phyloP scores from a whole-genome alignment of 2,888 invertebrate species.

The Agapostemon virescens region DNA sequence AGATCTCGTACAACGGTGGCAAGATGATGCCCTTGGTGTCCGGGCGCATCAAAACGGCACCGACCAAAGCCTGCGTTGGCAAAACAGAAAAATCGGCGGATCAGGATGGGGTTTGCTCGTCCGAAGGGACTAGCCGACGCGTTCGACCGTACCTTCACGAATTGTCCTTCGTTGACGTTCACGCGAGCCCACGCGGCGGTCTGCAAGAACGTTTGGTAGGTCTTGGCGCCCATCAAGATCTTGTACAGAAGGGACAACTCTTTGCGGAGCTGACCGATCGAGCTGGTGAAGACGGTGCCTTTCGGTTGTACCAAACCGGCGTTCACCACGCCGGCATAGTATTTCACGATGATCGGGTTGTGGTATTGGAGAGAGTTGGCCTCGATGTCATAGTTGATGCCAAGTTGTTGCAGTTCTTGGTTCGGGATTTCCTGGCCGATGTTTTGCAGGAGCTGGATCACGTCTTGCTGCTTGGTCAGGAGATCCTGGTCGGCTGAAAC shows the following conservation, averaged over 20 bases:
- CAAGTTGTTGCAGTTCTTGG: slow-evolving; percentile 82
- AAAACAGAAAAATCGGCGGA: slow-evolving; percentile 53
- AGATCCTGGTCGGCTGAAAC: slow-evolving; percentile 82
- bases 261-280: slow-evolving; percentile 83
- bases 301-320: slow-evolving; percentile 83
- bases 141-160: slow-evolving; percentile 81
- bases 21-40: slow-evolving; percentile 85
- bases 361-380: slow-evolving; percentile 83
- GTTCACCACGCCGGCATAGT: slow-evolving; percentile 82
- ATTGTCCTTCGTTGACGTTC: slow-evolving; percentile 86
- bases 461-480: slow-evolving; percentile 82
- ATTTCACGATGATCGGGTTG: slow-evolving; percentile 81
- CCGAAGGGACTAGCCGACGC: no score
- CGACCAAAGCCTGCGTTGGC: slow-evolving; percentile 83
- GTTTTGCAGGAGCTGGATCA: slow-evolving; percentile 80
- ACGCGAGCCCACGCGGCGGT: slow-evolving; percentile 87
- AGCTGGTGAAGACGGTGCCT: slow-evolving; percentile 84
- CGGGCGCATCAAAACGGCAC: slow-evolving; percentile 84
- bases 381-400: slow-evolving; percentile 83
- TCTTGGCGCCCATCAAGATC: slow-evolving; percentile 86
- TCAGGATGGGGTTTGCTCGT: no score
- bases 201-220: slow-evolving; percentile 86
- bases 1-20: slow-evolving; percentile 87
- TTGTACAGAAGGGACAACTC: slow-evolving; percentile 86
- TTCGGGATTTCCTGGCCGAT: slow-evolving; percentile 84